These are phyloP conservation scores for Octopus bimaculoides DNA, from an alignment of 1,140 invertebrate species.

Conservation along the genomic window DNA sequence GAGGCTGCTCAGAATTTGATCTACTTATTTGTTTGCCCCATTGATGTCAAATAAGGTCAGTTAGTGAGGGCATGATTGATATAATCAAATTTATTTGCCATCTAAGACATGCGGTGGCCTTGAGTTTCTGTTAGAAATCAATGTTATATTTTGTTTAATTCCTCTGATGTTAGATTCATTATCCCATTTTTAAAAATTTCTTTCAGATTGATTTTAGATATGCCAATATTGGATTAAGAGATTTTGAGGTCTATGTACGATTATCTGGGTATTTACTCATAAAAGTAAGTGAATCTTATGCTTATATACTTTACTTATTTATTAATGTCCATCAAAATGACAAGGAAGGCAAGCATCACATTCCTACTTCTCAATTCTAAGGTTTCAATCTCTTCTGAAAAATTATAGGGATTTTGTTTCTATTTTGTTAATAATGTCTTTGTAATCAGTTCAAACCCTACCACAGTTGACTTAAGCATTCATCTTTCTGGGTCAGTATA, in stretches of 20 bases:
- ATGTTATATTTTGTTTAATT: too few relatives aligned
- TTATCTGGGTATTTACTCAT: background rate
- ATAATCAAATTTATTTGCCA: too few relatives aligned
- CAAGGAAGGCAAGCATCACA: background rate
- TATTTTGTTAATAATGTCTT: background rate
- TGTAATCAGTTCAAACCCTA: background rate
- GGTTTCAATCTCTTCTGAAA: slow-evolving; percentile 1
- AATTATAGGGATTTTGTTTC: background rate
- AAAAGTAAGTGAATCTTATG: background rate
- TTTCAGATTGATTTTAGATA: background rate
- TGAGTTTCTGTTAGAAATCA: too few relatives aligned
- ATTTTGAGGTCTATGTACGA: background rate
- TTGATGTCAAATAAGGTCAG: too few relatives aligned
- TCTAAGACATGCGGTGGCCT: too few relatives aligned
- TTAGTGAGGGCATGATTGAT: too few relatives aligned
- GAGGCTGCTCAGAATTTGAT: too few relatives aligned
- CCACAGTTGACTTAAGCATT: background rate
- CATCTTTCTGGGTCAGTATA: too few relatives aligned
- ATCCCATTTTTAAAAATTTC: background rate
- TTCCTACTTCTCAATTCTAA: background rate
- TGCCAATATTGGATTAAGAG: background rate
- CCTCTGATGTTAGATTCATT: too few relatives aligned
- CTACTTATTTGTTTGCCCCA: too few relatives aligned
- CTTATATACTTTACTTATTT: too few relatives aligned
- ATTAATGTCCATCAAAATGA: background rate